A percentile compares a stretch with the other conserved stretches of the same genome.
phyloP scores from a whole-genome alignment of 2,888 invertebrate species.

The Drosophila recens region DNA sequence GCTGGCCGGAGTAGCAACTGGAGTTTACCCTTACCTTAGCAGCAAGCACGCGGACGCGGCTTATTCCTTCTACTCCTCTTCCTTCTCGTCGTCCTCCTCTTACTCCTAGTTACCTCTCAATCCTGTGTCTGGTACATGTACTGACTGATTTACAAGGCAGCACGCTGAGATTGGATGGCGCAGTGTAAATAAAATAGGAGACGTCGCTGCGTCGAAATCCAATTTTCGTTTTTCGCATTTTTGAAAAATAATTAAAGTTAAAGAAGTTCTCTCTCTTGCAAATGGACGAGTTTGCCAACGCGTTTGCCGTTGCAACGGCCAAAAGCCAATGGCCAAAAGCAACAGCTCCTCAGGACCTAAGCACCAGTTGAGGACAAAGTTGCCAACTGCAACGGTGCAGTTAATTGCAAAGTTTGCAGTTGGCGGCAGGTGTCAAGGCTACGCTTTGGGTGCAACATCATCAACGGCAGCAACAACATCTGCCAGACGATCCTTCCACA shows the following conservation, averaged over 20 bases:
- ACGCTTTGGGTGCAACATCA: conserved; percentile 42
- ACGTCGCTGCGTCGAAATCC: conserved; percentile 70
- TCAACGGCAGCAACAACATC: conserved; percentile 16
- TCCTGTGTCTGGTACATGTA: conserved; percentile 22
- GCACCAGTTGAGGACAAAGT: conserved; percentile 60
- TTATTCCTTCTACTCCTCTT: background rate
- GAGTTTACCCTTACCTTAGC: conserved; percentile 63
- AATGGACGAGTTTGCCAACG: conserved; percentile 12
- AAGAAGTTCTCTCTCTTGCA: conserved; percentile 58
- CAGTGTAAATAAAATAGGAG: conserved; percentile 81
- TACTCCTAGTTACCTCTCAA: conserved; percentile 8
- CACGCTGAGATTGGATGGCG: conserved; percentile 80
- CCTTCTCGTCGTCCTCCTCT: background rate
- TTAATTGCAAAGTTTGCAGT: conserved; percentile 72
- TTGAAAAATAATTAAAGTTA: conserved; percentile 78
- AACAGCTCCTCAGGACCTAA: conserved; percentile 31
- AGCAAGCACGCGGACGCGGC: conserved; percentile 15
- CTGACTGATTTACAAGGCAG: conserved; percentile 82
- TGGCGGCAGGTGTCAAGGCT: conserved; percentile 69
- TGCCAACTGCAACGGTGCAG: conserved; percentile 67
- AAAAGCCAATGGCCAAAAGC: background rate
- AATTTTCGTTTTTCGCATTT: conserved; percentile 80
- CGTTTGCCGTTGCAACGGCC: background rate
- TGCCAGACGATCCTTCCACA: conserved; percentile 17
- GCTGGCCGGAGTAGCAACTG: conserved; percentile 48